A percentile compares a stretch with the other conserved stretches of the same genome.
phyloP scores from a whole-genome alignment of 1,140 invertebrate species.

The Aphidius ervi region DNA sequence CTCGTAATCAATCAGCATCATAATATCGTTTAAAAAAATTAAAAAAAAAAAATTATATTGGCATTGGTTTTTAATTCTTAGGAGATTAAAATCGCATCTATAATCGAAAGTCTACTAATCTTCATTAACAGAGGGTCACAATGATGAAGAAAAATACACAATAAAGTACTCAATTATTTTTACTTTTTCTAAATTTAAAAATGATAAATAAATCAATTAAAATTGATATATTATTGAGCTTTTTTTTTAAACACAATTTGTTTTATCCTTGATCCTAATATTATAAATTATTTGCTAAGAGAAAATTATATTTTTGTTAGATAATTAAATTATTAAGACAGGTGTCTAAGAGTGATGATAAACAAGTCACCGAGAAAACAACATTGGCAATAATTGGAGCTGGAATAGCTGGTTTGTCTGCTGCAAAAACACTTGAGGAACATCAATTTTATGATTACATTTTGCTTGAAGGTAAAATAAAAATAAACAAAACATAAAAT shows the following conservation, averaged over 20 bases:
- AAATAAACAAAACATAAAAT: neutral
- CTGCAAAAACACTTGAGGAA: conserved; percentile 53
- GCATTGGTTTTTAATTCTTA: conserved; percentile 42
- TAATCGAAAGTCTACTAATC: conserved; percentile 32
- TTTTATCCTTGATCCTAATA: too few relatives aligned
- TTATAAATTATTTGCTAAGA: neutral
- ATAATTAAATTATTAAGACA: conserved; percentile 31
- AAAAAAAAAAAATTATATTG: conserved; percentile 20
- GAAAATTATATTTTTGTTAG: conserved; percentile 22
- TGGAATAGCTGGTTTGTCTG: conserved; percentile 59
- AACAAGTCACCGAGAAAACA: conserved; percentile 28
- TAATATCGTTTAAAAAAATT: too few relatives aligned
- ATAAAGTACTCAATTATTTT: neutral
- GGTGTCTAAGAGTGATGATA: conserved; percentile 22
- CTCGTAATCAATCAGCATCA: too few relatives aligned
- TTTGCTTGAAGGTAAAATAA: conserved; percentile 56
- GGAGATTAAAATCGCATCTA: conserved; percentile 39
- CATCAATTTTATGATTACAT: conserved; percentile 54
- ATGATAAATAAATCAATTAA: too few relatives aligned
- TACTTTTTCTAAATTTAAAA: neutral
- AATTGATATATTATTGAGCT: too few relatives aligned
- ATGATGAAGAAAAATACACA: conserved; percentile 17
- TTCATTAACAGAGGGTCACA: conserved; percentile 28
- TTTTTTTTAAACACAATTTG: too few relatives aligned
- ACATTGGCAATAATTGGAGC: conserved; percentile 59